Conservation (phyloP, 37 sponge, comb jelly and placozoan genomes). For the Agelas oroides region DNA sequence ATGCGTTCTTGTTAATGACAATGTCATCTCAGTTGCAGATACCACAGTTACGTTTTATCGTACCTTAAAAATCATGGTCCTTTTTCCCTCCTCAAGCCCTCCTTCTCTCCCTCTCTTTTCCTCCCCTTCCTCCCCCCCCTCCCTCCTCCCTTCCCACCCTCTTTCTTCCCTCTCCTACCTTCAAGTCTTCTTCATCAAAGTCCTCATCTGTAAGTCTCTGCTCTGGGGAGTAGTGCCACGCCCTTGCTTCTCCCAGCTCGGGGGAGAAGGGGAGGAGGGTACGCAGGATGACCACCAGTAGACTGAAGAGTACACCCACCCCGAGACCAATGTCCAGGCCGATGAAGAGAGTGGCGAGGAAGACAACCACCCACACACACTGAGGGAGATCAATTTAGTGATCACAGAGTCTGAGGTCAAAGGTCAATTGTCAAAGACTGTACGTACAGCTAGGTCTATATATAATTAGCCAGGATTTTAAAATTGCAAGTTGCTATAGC, state of each 20-base stretch:
- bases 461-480: too few relatives aligned
- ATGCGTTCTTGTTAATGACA: too few relatives aligned
- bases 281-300: slow-evolving; percentile 57
- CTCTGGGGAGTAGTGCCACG: slow-evolving; percentile 41
- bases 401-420: too few relatives aligned
- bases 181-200: slow-evolving; percentile 42
- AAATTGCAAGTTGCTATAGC: too few relatives aligned
- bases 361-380: slow-evolving; percentile 83
- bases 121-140: not conserved
- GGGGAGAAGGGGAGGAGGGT: slow-evolving; percentile 60
- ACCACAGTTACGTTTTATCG: too few relatives aligned
- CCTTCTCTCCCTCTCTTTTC: too few relatives aligned
- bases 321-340: slow-evolving; percentile 82
- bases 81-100: too few relatives aligned
- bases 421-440: too few relatives aligned
- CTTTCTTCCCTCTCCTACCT: not conserved
- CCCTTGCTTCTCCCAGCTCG: slow-evolving; percentile 24
- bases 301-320: slow-evolving; percentile 64
- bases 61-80: too few relatives aligned
- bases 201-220: not conserved
- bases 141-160: not conserved
- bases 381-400: slow-evolving; percentile 3
- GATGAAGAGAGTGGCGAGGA: slow-evolving; percentile 72
- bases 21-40: too few relatives aligned
- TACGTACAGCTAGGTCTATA: too few relatives aligned